phyloP scores from a whole-genome alignment of 2,797 vertebrate species.

The Hybognathus amarus region DNA sequence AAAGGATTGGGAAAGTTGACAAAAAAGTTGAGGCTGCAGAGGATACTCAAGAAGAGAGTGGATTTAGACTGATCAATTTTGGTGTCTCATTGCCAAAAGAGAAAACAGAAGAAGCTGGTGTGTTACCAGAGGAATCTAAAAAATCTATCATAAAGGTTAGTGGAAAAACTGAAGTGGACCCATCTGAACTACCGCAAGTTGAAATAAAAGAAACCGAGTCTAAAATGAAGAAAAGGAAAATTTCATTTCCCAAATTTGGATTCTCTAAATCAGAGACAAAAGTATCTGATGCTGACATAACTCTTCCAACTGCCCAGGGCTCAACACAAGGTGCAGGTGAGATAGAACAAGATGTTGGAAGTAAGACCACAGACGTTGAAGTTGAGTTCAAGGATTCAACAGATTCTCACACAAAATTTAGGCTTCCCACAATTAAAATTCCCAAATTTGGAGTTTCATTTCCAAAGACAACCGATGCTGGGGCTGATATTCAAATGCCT shows the following conservation, averaged over 20 bases:
- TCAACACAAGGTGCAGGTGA: slow-evolving; percentile 17
- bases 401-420: slow-evolving; percentile 61
- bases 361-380: slow-evolving; percentile 38
- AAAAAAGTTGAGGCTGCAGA: background rate
- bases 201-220: background rate
- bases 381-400: slow-evolving; percentile 40
- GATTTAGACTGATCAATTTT: background rate
- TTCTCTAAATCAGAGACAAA: slow-evolving; percentile 60
- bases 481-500: background rate
- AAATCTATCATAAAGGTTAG: background rate
- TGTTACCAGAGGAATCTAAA: slow-evolving; percentile 41
- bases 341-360: slow-evolving; percentile 13
- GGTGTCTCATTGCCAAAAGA: slow-evolving; percentile 11
- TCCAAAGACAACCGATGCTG: slow-evolving; percentile 23
- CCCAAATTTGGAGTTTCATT: slow-evolving; percentile 60
- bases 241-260: slow-evolving; percentile 64
- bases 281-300: slow-evolving; percentile 55
- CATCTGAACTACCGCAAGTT: slow-evolving; percentile 19
- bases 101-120: slow-evolving; percentile 12
- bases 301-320: slow-evolving; percentile 42
- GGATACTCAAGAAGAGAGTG: background rate
- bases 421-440: slow-evolving; percentile 57
- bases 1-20: background rate
- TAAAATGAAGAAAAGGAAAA: slow-evolving; percentile 47
- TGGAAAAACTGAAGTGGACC: slow-evolving; percentile 21